Base-by-base conservation (phyloP, 2,797 vertebrate genomes). In the Sebastes paucispinis region DNA sequence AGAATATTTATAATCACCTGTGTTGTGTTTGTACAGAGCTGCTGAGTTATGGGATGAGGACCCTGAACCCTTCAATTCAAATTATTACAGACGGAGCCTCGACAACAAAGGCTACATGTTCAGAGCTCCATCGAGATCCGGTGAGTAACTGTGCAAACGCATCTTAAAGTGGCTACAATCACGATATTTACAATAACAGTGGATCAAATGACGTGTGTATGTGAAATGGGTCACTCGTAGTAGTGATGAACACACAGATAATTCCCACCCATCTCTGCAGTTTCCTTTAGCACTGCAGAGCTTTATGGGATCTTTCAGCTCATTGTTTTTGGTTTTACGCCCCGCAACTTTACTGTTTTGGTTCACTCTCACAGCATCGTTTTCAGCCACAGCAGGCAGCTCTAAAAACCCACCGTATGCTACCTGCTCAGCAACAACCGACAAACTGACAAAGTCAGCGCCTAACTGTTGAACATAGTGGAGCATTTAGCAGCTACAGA, bases 91-190 rank as follows among this genome's bases (percentile, higher is more conserved):
- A 66, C 95, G 98, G 64, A 99, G 97, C 88, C 96, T 99, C 3
- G 98, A 99, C 89, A 99, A 98, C 94, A 97, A 95, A 25, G 98
- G 98, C 75, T 99, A 98, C 83, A 94, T 99, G 91, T 99, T 99
- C 94, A 97, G 97, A 90, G 95, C 98, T 0, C 97, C 97, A 3
- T 91, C 90, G 16, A 96, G 94, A 90, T 94, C 96, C 2, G 87
- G 98, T 99, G 87, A 94, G 98, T 95, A 63, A 54, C 77, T 69
- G 34, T 77, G 57, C 5, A 69, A 13, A 64, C 31, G 22, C 39
- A 14, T n/a, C 39, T 54, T 27, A 18, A 29, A 55, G 14, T 27
- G 12, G 14, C 39, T 32, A 2, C 27, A 22, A 60, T 72, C 27
- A 14, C 24, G 1, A 18, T 22, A 1, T 60, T 11, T 55, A 34